A percentile compares a stretch with the other conserved stretches of the same genome.
Evolutionary conservation across 2,797 vertebrate genomes (phyloP).

Genomic region (Hydrocynus forskahlii): DNA sequence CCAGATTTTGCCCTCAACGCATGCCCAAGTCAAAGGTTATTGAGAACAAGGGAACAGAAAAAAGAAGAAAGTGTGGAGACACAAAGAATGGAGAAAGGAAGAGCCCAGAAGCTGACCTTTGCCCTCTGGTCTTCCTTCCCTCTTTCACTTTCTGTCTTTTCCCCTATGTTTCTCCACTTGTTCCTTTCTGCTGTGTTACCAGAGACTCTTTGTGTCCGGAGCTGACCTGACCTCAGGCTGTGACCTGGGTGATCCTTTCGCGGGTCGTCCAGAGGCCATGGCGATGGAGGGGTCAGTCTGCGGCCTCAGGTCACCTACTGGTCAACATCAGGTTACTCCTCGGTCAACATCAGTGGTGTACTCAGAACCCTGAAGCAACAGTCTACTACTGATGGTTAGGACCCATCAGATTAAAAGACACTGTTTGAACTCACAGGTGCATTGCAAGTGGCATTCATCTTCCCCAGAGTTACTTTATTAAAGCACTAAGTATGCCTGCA

Average conservation of each 20-base stretch:
- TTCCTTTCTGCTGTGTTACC: slow-evolving; percentile 55
- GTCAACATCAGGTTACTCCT: slow-evolving; percentile 61
- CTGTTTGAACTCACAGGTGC: slow-evolving; percentile 27
- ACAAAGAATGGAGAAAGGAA: slow-evolving; percentile 60
- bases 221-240: slow-evolving; percentile 51
- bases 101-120: slow-evolving; percentile 52
- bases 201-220: slow-evolving; percentile 59
- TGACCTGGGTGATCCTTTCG: slow-evolving; percentile 45
- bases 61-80: slow-evolving; percentile 44
- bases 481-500: background rate
- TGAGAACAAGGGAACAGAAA: slow-evolving; percentile 43
- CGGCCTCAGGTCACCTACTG: slow-evolving; percentile 53
- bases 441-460: slow-evolving; percentile 4
- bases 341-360: slow-evolving; percentile 60
- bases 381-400: background rate
- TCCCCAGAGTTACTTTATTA: slow-evolving; percentile 8
- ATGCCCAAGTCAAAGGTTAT: slow-evolving; percentile 57
- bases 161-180: slow-evolving; percentile 61
- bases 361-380: slow-evolving; percentile 42
- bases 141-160: slow-evolving; percentile 54
- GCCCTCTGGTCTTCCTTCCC: slow-evolving; percentile 49
- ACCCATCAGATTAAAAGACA: slow-evolving; percentile 42
- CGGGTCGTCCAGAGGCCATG: slow-evolving; percentile 52
- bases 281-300: slow-evolving; percentile 57
- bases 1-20: slow-evolving; percentile 34